phyloP scores from a whole-genome alignment of 2,113 vertebrate species.

The Megatriorchis doriae region DNA sequence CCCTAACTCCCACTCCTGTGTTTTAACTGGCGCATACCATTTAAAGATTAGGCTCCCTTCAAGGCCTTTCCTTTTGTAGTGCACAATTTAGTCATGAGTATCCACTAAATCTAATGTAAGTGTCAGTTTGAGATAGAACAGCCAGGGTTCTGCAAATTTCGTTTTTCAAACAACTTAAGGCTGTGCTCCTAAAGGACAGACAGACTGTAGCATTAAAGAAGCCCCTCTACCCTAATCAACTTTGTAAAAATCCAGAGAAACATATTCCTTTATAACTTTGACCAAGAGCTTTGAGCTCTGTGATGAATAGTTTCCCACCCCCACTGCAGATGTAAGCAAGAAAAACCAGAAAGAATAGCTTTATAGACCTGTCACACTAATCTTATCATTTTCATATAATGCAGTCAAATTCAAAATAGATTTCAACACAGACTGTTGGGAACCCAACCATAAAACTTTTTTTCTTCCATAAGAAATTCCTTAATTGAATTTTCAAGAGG shows the following conservation, averaged over 20 bases:
- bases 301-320: neutral
- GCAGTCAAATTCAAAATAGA: conserved; percentile 6
- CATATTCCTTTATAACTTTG: neutral
- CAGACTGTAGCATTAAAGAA: conserved; percentile 7
- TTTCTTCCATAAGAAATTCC: neutral
- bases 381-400: conserved; percentile 29
- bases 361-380: conserved; percentile 2
- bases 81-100: conserved; percentile 24
- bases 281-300: conserved; percentile 14
- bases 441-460: neutral
- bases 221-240: conserved; percentile 8
- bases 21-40: conserved; percentile 39
- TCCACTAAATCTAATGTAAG: conserved; percentile 44
- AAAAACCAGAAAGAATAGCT: neutral
- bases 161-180: conserved; percentile 26
- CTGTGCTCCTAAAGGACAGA: conserved; percentile 1
- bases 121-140: conserved; percentile 62
- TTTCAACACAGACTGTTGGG: conserved; percentile 1
- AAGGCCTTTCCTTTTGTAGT: conserved; percentile 46
- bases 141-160: conserved; percentile 39
- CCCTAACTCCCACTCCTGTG: conserved; percentile 38
- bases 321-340: neutral
- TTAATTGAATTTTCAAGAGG: neutral
- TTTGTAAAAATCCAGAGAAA: conserved; percentile 15
- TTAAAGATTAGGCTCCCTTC: conserved; percentile 46